Percentiles rank a stretch among this genome's conserved stretches.
These are phyloP conservation scores for Leptothorax acervorum DNA, from an alignment of 2,888 invertebrate species.

Conservation along the genomic window DNA sequence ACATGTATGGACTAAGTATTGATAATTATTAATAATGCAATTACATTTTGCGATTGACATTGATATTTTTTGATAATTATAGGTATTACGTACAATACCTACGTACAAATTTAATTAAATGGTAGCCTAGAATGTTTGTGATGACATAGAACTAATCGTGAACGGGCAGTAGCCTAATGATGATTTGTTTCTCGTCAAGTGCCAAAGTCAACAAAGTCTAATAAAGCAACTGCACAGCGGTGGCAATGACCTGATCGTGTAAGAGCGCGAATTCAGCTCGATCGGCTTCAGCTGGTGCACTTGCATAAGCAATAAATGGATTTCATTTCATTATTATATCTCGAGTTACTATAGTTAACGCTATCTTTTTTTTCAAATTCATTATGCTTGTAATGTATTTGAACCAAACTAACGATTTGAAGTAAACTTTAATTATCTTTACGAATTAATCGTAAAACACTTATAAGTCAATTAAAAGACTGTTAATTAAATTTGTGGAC, in stretches of 20 bases:
- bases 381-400: neutral
- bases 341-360: slow-evolving; percentile 22
- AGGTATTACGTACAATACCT: neutral
- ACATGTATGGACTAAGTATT: neutral
- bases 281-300: slow-evolving; percentile 67
- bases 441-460: slow-evolving; percentile 50
- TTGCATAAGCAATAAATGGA: slow-evolving; percentile 63
- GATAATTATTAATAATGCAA: neutral
- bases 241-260: slow-evolving; percentile 69
- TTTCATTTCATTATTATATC: slow-evolving; percentile 60
- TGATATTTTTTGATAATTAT: neutral
- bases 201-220: slow-evolving; percentile 65
- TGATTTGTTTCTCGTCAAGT: slow-evolving; percentile 56
- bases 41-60: neutral
- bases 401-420: neutral
- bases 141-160: slow-evolving; percentile 62
- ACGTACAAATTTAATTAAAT: neutral
- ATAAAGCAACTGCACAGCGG: slow-evolving; percentile 41
- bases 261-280: slow-evolving; percentile 42
- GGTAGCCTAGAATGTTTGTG: neutral
- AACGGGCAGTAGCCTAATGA: slow-evolving; percentile 51
- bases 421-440: slow-evolving; percentile 63
- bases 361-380: neutral
- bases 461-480: neutral
- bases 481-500: neutral